Conservation (phyloP, 37 sponge, comb jelly and placozoan species). For the Sycon ciliatum region DNA sequence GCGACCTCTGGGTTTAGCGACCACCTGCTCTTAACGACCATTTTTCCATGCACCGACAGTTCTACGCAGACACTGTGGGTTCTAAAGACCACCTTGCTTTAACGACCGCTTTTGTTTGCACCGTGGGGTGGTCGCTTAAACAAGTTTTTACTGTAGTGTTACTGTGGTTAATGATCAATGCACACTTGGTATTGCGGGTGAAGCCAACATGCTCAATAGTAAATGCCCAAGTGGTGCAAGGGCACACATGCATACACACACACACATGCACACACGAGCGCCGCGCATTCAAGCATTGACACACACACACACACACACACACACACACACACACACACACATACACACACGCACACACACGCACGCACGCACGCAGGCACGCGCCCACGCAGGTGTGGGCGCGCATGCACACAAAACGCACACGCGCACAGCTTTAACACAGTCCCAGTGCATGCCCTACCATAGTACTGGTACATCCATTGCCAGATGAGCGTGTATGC, state of each 20-base stretch:
- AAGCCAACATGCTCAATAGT: not conserved
- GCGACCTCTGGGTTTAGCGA: no score
- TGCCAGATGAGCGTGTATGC: not conserved
- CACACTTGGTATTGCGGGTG: not conserved
- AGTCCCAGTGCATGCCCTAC: no score
- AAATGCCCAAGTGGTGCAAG: constrained; percentile 33
- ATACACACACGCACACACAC: not conserved
- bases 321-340: constrained; percentile 16
- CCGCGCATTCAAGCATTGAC: not conserved
- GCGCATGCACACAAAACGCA: not conserved
- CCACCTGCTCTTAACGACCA: no score
- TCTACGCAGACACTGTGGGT: no score
- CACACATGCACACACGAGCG: constrained; percentile 1
- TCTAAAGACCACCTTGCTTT: no score
- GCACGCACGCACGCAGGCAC: constrained; percentile 2
- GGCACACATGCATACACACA: not conserved
- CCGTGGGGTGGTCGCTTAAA: no score
- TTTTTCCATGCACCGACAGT: no score
- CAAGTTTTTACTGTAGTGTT: no score
- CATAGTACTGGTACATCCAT: constrained; percentile 8
- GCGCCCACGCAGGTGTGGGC: not conserved
- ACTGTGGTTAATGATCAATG: not conserved
- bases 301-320: constrained; percentile 14
- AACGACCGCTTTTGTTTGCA: no score
- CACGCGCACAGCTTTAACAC: not conserved